Base-by-base conservation (phyloP, 2,113 vertebrate genomes). In the Lasiurus borealis region DNA sequence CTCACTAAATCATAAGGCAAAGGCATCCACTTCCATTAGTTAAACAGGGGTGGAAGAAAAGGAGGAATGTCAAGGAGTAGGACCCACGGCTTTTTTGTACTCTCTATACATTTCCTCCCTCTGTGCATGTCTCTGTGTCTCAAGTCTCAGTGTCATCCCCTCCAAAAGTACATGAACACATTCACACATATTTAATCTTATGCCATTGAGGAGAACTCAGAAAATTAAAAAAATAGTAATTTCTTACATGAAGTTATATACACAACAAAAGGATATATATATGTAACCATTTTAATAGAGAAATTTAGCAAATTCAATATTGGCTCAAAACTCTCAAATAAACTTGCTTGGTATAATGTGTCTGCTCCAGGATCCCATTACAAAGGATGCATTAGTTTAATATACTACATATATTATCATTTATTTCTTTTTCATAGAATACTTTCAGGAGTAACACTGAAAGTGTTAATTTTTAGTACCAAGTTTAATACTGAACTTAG, bases 341-440 rank as follows among this genome's bases (percentile, higher is more conserved):
- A 84, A 75, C 44, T 75, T 76, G 6, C 44, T 15, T 76, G 29
- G 3, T 4, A 64, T 13, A 84, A 10, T 2, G 18, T 59, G 0
- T 54, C 50, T 72, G n/a, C 18, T 82, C 64, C 59, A 88, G 34
- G 2, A 91, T 85, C 2, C 77, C n/a, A 85, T 46, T 80, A 59
- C n/a, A 72, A 66, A 82, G 36, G 27, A 81, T 64, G 23, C 21
- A 85, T 91, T 83, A 44, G 23, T 50, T 78, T 81, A 92, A 52
- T 88, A 73, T 54, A 73, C 27, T 46, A 21, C 4, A 87, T 68
- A 14, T 21, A 29, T 44, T 44, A 44, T 73, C 34, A 46, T 91
- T 88, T 62, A 11, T 89, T 90, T 87, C 57, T 77, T 96, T 85
- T 92, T 82, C 46, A 85, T 62, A 85, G 57, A 91, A 88, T 3